Evolutionary conservation across 1,140 invertebrate species (phyloP), one percentile per base, ranked within the genome.

Genomic region (Drosophila kepulauana): DNA sequence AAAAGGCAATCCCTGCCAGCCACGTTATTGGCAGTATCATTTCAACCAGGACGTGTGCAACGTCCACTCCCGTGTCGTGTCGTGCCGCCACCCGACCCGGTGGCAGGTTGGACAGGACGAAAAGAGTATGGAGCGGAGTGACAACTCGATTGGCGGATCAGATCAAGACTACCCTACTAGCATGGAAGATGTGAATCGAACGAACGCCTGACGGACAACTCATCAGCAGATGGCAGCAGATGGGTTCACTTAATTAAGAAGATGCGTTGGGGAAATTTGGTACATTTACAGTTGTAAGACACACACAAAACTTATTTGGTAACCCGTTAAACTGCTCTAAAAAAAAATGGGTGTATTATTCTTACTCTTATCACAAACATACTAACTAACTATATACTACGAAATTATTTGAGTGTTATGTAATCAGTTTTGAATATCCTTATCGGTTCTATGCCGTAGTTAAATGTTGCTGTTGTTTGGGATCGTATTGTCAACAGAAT

Each of bases 381-480:
- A 33, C 30, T 33, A 6, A 33, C 35, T 11, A 38, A 10, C 30
- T 49, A n/a, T 10, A 54, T 33, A 33, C 20, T 13, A 16, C 6
- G 2, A 35, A 33, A 38, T 33, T 20, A 38, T 30, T 49, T 15
- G 5, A 57, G 3, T 11, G 16, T 20, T 57, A 54, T 51, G 33
- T 70, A 75, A 74, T 25, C 52, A 48, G 46, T 48, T 56, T 10
- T 57, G 10, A n/a, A 25, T 20, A 57, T 56, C 48, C 46, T 4
- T 48, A 43, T 35, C 62, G 71, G 49, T 56, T 16, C 10, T 38
- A 51, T 63, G 45, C 51, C 66, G 52, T 70, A 85, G 75, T 85
- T 82, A 89, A 87, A 91, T 90, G 89, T 91, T 91, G 90, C 90
- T 91, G 90, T 91, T 91, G 90, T 91, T 91, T 91, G 90, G 90